phyloP scores from a whole-genome alignment of 2,797 vertebrate genomes.

The Acanthiza pusilla region DNA sequence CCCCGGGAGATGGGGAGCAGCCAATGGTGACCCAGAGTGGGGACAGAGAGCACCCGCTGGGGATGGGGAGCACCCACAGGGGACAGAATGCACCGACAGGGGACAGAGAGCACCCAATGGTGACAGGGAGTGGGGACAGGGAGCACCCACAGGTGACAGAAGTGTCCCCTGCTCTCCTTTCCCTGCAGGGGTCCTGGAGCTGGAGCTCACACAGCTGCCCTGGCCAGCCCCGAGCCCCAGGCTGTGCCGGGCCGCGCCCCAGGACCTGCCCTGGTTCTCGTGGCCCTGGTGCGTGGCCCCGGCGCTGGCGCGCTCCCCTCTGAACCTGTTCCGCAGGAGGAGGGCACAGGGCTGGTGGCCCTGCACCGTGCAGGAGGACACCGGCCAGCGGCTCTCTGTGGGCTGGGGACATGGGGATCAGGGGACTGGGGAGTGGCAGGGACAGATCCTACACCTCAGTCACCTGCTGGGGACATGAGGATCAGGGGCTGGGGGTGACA shows the following conservation, averaged over 20 bases:
- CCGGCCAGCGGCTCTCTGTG: background rate
- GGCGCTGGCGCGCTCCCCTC: rapidly evolving
- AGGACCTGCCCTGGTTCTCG: background rate
- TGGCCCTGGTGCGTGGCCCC: background rate
- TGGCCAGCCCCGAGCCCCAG: background rate
- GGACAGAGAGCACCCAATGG: background rate
- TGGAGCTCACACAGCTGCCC: slow-evolving; percentile 60
- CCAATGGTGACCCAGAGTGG: too few relatives aligned
- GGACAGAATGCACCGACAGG: too few relatives aligned
- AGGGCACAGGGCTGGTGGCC: slow-evolving; percentile 73
- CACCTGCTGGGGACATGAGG: too few relatives aligned
- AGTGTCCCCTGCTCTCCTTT: background rate
- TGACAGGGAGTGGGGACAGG: background rate
- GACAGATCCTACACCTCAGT: too few relatives aligned
- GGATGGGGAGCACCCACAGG: too few relatives aligned
- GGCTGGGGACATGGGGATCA: too few relatives aligned
- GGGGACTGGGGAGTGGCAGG: too few relatives aligned
- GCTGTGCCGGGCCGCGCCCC: background rate
- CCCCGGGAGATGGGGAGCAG: too few relatives aligned
- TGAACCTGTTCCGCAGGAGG: slow-evolving; percentile 63
- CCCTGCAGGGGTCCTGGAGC: slow-evolving; percentile 63
- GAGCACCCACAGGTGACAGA: background rate
- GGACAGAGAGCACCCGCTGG: too few relatives aligned
- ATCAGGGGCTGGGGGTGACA: too few relatives aligned
- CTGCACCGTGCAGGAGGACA: slow-evolving; percentile 20